A percentile compares a stretch with the other conserved stretches of the same genome.
These are phyloP conservation scores for Poeciliopsis prolifica DNA, from an alignment of 2,113 vertebrate genomes.

Conservation along the genomic window DNA sequence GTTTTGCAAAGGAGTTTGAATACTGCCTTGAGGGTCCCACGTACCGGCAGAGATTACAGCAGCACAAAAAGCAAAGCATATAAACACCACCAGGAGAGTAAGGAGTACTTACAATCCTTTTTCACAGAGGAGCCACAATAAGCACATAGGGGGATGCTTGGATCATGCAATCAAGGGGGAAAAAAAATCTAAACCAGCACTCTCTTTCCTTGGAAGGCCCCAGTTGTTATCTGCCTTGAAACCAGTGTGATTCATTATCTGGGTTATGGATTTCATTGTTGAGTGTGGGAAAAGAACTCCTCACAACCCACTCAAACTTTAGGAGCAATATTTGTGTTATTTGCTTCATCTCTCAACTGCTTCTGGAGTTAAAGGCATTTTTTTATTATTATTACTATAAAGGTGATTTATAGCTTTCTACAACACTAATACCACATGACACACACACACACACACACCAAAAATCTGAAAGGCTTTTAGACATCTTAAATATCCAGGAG, in stretches of 20 bases:
- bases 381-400: constrained; percentile 6
- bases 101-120: constrained; percentile 37
- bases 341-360: constrained; percentile 7
- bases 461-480: constrained; percentile 44
- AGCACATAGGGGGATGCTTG: constrained; percentile 9
- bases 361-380: constrained; percentile 24
- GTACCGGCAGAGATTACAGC: constrained; percentile 1
- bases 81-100: constrained; percentile 53
- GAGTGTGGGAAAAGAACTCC: constrained; percentile 43
- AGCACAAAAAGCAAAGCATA: constrained; percentile 44
- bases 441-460: constrained; percentile 2
- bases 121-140: constrained; percentile 18
- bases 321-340: constrained; percentile 39
- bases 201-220: constrained; percentile 32
- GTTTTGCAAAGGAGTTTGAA: constrained; percentile 33
- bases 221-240: constrained; percentile 62
- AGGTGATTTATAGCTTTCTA: constrained; percentile 5
- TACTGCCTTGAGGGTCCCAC: background rate
- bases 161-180: constrained; percentile 20
- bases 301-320: constrained; percentile 40
- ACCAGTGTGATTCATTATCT: constrained; percentile 57
- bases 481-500: constrained; percentile 52
- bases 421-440: constrained; percentile 3
- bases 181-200: constrained; percentile 56
- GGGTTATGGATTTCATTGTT: constrained; percentile 59